Percentiles rank a stretch among this genome's conserved stretches.
phyloP scores from a whole-genome alignment of 2,888 invertebrate species.

The Frankliniella intonsa region DNA sequence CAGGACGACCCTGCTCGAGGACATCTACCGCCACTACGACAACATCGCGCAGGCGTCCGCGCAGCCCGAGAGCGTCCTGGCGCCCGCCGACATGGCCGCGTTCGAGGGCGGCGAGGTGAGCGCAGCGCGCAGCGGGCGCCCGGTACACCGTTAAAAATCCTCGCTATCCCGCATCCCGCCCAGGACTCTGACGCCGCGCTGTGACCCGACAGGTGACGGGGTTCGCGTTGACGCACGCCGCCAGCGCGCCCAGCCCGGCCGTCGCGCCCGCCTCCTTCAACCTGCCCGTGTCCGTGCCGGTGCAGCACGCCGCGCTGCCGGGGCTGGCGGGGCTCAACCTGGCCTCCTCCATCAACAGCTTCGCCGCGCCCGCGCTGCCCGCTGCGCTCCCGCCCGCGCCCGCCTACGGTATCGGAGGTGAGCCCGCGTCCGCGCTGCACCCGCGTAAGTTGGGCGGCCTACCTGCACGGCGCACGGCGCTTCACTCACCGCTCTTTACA shows the following conservation, averaged over 20 bases:
- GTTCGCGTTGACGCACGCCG: slow-evolving; percentile 4
- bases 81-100: neutral
- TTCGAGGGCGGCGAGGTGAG: slow-evolving; percentile 12
- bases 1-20: slow-evolving; percentile 29
- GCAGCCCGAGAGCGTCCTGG: neutral
- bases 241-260: neutral
- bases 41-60: neutral
- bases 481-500: neutral
- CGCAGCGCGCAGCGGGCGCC: neutral
- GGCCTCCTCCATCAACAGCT: slow-evolving; percentile 17
- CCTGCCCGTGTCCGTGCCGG: neutral
- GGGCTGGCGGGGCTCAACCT: slow-evolving; percentile 3
- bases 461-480: neutral
- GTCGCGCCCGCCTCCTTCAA: neutral
- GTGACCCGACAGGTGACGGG: slow-evolving; percentile 14
- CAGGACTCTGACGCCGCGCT: too few relatives aligned
- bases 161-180: too few relatives aligned
- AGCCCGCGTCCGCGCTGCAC: neutral
- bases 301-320: neutral
- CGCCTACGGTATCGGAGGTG: neutral
- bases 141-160: too few relatives aligned
- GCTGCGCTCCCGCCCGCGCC: neutral
- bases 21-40: slow-evolving; percentile 28
- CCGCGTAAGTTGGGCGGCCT: neutral
- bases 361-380: neutral